phyloP scores from a whole-genome alignment of 2,113 vertebrate species.

The Ochotona curzoniae region DNA sequence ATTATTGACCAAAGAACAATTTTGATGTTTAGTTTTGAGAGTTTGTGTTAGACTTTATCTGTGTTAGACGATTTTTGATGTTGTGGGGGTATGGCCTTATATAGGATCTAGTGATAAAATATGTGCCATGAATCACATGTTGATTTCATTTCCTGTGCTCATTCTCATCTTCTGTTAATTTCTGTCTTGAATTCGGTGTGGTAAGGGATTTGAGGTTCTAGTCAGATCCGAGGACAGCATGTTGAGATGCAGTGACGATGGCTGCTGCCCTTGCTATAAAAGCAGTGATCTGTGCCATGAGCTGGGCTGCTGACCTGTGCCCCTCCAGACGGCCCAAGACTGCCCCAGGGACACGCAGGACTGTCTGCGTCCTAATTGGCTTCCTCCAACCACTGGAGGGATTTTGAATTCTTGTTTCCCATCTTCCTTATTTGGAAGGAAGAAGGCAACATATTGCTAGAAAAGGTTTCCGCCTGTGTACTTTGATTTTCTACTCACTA shows the following conservation, averaged over 20 bases:
- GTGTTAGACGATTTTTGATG: background rate
- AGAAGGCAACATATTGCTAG: conserved; percentile 42
- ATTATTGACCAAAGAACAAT: conserved; percentile 73
- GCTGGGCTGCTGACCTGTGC: background rate
- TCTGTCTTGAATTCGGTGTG: background rate
- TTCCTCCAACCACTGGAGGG: background rate
- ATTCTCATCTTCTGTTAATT: background rate
- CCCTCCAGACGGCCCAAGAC: background rate
- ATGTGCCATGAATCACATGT: background rate
- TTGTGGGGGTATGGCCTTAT: background rate
- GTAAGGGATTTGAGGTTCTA: background rate
- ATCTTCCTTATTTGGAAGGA: background rate
- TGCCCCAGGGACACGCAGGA: background rate
- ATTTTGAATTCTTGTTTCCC: background rate
- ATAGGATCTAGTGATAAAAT: background rate
- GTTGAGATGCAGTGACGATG: background rate
- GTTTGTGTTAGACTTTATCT: background rate
- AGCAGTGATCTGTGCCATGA: background rate
- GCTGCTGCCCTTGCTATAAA: background rate
- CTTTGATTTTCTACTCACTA: conserved; percentile 50
- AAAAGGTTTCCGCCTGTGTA: conserved; percentile 48
- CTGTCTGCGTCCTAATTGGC: background rate
- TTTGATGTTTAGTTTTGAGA: conserved; percentile 73
- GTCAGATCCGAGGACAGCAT: background rate
- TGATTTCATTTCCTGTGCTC: background rate